Conservation (phyloP, 2,113 vertebrate genomes). For the Dryoscopus gambensis region DNA sequence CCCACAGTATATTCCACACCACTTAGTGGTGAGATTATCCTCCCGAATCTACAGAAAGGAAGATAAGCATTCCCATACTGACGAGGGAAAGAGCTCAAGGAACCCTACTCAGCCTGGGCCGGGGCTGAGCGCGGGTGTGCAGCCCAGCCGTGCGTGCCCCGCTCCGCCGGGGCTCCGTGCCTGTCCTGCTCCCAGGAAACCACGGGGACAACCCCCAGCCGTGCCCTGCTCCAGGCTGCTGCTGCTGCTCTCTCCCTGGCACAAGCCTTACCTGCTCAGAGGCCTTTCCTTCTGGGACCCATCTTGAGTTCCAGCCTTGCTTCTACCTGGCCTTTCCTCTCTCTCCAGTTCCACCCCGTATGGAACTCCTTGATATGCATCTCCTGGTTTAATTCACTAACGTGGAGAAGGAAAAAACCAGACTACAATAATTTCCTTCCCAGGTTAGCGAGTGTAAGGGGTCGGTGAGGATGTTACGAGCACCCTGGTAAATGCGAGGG, state of each 20-base stretch:
- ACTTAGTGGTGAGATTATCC: slow-evolving; percentile 33
- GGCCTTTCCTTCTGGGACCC: not conserved
- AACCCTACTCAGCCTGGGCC: not conserved
- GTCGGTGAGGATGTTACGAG: not conserved
- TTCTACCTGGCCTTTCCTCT: not conserved
- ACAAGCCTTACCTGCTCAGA: not conserved
- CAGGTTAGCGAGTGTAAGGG: not conserved
- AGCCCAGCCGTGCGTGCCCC: not conserved
- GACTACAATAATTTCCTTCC: not conserved
- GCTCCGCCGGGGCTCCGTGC: not conserved
- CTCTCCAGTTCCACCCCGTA: not conserved
- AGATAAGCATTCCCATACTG: not conserved
- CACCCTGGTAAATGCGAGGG: not conserved
- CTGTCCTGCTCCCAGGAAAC: not conserved
- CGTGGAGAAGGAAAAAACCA: not conserved
- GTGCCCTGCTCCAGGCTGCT: not conserved
- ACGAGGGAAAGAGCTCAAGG: not conserved
- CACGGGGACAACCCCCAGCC: not conserved
- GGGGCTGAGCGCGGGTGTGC: not conserved
- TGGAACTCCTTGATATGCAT: not conserved
- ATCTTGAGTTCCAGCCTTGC: not conserved
- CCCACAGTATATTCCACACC: not conserved
- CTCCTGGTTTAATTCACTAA: not conserved
- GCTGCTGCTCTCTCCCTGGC: not conserved
- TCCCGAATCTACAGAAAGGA: not conserved